Evolutionary conservation across 92 coral and sea anemone species (phyloP).

Genomic region (Palythoa grandiflora): DNA sequence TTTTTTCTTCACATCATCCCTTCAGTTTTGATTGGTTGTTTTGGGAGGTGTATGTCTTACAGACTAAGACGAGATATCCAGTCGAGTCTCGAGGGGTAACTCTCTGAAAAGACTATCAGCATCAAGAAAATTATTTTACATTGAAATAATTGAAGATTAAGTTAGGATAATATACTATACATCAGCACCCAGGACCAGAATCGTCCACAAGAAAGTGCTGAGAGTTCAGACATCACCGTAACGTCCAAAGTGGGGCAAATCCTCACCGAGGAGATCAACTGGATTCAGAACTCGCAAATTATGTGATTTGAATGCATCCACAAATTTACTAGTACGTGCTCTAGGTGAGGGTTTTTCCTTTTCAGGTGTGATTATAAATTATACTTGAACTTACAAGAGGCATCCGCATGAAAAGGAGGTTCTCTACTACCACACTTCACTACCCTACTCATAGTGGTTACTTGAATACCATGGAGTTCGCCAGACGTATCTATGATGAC

Average conservation of each 20-base stretch:
- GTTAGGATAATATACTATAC: neutral
- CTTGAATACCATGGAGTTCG: constrained; percentile 35
- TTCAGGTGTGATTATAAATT: constrained; percentile 44
- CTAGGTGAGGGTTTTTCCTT: constrained; percentile 3
- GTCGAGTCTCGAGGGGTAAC: neutral
- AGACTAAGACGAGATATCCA: neutral
- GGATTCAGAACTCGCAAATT: constrained; percentile 43
- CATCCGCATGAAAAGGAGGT: constrained; percentile 34
- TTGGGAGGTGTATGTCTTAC: too few species aligned
- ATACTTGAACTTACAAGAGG: constrained; percentile 40
- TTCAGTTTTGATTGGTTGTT: too few species aligned
- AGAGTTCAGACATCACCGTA: constrained; percentile 6
- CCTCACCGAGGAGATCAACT: constrained; percentile 27
- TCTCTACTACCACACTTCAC: neutral
- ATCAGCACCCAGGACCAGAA: constrained; percentile 13
- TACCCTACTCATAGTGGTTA: constrained; percentile 34
- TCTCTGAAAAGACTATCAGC: neutral
- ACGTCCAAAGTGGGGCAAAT: constrained; percentile 9
- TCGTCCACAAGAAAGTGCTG: constrained; percentile 3
- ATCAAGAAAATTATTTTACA: constrained; percentile 1
- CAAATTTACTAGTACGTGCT: neutral
- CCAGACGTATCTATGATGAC: constrained; percentile 36
- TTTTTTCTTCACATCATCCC: too few species aligned
- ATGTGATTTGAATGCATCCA: constrained; percentile 16
- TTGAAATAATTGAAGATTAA: constrained; percentile 1